Conservation (phyloP, 2,888 invertebrate genomes). For the Tupiocoris notatus region DNA sequence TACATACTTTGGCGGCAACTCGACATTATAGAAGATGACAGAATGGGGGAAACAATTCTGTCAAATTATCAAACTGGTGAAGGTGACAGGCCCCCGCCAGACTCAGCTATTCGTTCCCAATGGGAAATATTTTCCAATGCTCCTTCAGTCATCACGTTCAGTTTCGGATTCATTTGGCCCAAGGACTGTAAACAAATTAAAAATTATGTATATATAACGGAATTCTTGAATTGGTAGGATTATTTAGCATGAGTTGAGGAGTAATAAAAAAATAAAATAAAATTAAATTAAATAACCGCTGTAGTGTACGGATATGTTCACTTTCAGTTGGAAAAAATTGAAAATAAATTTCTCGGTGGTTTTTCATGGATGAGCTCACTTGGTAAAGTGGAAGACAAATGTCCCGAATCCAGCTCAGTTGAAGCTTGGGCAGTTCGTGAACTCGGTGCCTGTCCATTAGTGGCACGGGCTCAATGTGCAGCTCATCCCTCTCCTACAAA, state of each 20-base stretch:
- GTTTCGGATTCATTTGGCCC: constrained; percentile 55
- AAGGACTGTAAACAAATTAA: constrained; percentile 53
- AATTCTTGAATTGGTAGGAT: no score
- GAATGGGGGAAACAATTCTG: no score
- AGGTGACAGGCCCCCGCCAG: constrained; percentile 12
- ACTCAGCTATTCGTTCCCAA: constrained; percentile 54
- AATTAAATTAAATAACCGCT: no score
- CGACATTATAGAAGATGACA: no score
- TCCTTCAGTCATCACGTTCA: constrained; percentile 56
- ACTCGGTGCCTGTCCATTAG: constrained; percentile 62
- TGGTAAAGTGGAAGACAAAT: constrained; percentile 57
- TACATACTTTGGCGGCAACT: no score
- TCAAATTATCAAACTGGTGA: constrained; percentile 1
- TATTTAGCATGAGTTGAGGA: no score
- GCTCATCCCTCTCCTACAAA: constrained; percentile 54
- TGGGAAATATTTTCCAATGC: constrained; percentile 55
- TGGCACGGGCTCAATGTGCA: constrained; percentile 58
- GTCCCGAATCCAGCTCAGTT: constrained; percentile 56
- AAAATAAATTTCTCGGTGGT: no score
- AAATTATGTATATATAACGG: no score
- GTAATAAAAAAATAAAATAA: no score
- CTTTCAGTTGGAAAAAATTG: no score
- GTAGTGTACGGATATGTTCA: no score
- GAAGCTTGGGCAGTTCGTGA: constrained; percentile 60
- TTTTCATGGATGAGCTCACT: no score